Evolutionary conservation across 2,113 vertebrate genomes (phyloP).

Genomic region (Delphinus delphis): DNA sequence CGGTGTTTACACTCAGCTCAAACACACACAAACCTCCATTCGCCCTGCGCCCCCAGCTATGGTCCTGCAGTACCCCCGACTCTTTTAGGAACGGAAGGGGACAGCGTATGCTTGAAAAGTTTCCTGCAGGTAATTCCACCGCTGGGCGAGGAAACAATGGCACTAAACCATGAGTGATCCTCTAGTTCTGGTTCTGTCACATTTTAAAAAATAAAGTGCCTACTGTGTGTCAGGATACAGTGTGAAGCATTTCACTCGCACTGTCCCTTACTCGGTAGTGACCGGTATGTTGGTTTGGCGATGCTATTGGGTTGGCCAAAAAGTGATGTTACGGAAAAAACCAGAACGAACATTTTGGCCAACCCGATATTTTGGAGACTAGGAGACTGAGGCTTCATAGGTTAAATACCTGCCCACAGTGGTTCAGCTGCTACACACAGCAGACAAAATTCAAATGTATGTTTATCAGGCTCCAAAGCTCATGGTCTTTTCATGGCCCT

Average conservation of each 20-base stretch:
- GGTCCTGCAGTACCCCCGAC: fast-evolving
- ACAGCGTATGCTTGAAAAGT: fast-evolving
- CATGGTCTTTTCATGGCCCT: not conserved
- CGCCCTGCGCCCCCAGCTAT: fast-evolving
- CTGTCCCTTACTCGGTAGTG: not conserved
- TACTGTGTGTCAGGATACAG: not conserved
- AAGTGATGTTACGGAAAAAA: too few species aligned
- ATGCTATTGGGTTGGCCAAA: not conserved
- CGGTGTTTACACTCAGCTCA: not conserved
- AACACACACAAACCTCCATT: too few species aligned
- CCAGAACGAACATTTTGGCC: too few species aligned
- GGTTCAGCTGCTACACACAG: not conserved
- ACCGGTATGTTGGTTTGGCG: not conserved
- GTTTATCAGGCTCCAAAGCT: not conserved
- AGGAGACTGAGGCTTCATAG: not conserved
- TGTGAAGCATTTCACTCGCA: not conserved
- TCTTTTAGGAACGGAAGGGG: too few species aligned
- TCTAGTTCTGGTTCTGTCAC: not conserved
- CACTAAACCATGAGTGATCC: not conserved
- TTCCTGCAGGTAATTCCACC: not conserved
- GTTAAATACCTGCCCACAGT: not conserved
- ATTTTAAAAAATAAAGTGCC: not conserved
- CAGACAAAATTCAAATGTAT: not conserved
- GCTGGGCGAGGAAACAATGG: not conserved
- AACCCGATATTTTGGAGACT: not conserved